A percentile compares a stretch with the other conserved stretches of the same genome.
Conservation (phyloP, 2,113 vertebrate species). For the Riparia riparia region DNA sequence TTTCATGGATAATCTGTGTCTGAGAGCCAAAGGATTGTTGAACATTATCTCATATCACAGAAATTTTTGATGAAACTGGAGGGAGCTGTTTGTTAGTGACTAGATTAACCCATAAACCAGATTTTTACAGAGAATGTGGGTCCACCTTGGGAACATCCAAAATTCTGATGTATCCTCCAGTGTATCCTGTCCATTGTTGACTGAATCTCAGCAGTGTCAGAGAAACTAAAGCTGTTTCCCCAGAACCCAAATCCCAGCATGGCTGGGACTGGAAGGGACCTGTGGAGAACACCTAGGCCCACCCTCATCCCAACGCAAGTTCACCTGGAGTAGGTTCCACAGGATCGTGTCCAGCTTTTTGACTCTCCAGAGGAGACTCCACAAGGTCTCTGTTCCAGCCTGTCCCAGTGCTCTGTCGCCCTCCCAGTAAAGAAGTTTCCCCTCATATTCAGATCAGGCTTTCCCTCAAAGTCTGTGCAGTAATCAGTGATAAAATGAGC, state of each 20-base stretch:
- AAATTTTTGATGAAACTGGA: not conserved
- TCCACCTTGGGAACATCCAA: not conserved
- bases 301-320: not conserved
- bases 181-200: not conserved
- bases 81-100: not conserved
- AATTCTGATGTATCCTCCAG: not conserved
- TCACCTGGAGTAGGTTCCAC: not conserved
- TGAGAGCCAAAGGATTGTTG: not conserved
- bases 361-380: not conserved
- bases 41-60: not conserved
- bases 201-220: not conserved
- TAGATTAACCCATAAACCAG: not conserved
- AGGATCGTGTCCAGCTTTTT: not conserved
- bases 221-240: not conserved
- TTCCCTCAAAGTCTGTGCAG: not conserved
- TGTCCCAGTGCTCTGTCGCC: not conserved
- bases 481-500: not conserved
- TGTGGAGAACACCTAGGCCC: not conserved
- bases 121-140: not conserved
- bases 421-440: not conserved
- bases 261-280: not conserved
- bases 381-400: rapidly evolving
- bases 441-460: not conserved
- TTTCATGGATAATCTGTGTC: not conserved
- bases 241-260: not conserved